Evolutionary conservation across 2,113 vertebrate genomes (phyloP).

Genomic region (Anoura caudifer): DNA sequence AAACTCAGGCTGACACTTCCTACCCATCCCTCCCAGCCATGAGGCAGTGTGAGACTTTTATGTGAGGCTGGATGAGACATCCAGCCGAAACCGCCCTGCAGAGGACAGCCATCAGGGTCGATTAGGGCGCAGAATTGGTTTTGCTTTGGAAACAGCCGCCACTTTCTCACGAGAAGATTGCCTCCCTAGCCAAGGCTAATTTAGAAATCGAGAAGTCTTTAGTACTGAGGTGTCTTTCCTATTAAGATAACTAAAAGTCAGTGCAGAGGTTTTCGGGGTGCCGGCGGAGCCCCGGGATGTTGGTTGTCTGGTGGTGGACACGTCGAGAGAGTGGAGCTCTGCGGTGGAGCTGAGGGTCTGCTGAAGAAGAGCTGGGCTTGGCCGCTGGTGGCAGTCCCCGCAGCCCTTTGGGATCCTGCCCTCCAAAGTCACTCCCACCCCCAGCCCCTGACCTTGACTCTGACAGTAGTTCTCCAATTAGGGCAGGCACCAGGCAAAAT

Average conservation of each 20-base stretch:
- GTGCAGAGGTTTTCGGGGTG: neutral
- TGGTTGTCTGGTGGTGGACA: neutral
- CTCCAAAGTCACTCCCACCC: neutral
- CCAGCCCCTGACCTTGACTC: neutral
- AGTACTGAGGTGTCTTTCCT: conserved; percentile 29
- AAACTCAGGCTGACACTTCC: neutral
- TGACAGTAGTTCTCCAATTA: neutral
- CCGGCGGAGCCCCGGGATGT: neutral
- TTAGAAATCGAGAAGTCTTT: neutral
- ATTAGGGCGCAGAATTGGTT: neutral
- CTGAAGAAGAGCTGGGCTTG: neutral
- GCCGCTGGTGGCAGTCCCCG: neutral
- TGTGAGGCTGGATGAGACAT: neutral
- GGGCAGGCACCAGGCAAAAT: neutral
- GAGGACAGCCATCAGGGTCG: neutral
- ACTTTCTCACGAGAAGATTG: neutral
- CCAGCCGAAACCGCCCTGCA: neutral
- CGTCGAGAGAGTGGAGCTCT: neutral
- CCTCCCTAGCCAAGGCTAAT: neutral
- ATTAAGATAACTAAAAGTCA: conserved; percentile 20
- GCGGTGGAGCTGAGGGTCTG: neutral
- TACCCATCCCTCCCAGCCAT: neutral
- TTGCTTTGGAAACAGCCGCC: conserved; percentile 11
- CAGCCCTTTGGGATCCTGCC: neutral
- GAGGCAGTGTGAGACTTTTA: neutral